Base-by-base conservation (phyloP, 2,797 vertebrate genomes). In the Microchirus variegatus region DNA sequence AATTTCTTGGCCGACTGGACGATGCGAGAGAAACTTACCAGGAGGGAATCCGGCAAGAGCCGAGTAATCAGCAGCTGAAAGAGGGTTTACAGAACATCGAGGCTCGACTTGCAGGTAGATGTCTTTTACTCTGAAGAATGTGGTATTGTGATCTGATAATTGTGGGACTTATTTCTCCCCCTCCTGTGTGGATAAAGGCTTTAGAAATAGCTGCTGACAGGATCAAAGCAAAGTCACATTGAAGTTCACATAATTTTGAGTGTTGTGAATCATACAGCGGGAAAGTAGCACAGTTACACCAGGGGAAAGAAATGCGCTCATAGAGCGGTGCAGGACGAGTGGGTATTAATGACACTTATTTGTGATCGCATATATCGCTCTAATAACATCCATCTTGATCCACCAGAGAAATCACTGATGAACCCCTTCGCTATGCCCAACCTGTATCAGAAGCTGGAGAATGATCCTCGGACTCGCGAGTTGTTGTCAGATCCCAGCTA, bases 401-500 rank as follows among this genome's bases (percentile, higher is more conserved):
- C 55, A 67, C 16, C 83, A 98, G 96, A 98, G 72, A 94, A 94
- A 84, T 86, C 95, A 22, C 94, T 96, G 88, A 95, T 97, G 95
- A 98, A 98, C 81, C 97, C 97, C 4, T 98, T 98, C 70, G 93
- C 95, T 17, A 89, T 94, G 78, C 95, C 96, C 38, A 95, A 97
- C 85, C 68, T 98, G 48, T 94, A 93, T 69, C 94, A 96, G 74
- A 95, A 96, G 82, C 85, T 98, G 75, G 96, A 97, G 87, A 91
- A 9, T 0, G 96, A 98, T 58, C 78, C 95, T 56, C 91, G 96
- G 13, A 97, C 96, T 0, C 85, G 93, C 42, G 86, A 92, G 0
- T 89, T 97, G 9, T 82, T 98, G 67, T 82, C 81, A 15, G 96
- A 98, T 51, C 94, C 96, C 1, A 93, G 93, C 80, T 98, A 97